A percentile compares a stretch with the other conserved stretches of the same genome.
These are phyloP conservation scores for Aphaenogaster ashmeadi DNA, from an alignment of 1,140 invertebrate species.

Conservation along the genomic window DNA sequence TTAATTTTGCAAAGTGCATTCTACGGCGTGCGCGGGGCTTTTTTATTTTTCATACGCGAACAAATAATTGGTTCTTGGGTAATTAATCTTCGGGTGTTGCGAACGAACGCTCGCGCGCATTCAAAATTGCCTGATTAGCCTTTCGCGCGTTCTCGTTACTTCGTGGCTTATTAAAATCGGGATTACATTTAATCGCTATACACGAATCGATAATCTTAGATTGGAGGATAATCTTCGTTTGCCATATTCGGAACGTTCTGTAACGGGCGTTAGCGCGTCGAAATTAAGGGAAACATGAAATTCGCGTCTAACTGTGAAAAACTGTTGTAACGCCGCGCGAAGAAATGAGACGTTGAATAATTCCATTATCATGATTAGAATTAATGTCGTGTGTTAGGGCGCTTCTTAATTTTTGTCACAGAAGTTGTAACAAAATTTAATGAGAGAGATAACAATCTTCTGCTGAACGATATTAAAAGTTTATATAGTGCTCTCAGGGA, in stretches of 20 bases:
- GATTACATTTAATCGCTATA: constrained; percentile 40
- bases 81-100: constrained; percentile 54
- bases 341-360: not conserved
- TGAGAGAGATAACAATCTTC: constrained; percentile 51
- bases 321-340: not conserved
- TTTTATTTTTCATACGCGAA: constrained; percentile 54
- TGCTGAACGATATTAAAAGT: constrained; percentile 55
- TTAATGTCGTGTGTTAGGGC: not conserved
- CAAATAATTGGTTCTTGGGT: constrained; percentile 59
- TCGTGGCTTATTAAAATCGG: constrained; percentile 42
- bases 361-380: constrained; percentile 19
- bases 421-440: constrained; percentile 44
- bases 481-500: constrained; percentile 45
- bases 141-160: constrained; percentile 32
- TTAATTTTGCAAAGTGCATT: constrained; percentile 58
- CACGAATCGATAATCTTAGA: constrained; percentile 50
- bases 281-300: not conserved
- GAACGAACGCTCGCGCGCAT: not conserved
- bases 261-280: not conserved
- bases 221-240: constrained; percentile 20
- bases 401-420: constrained; percentile 49
- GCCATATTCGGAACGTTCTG: not conserved
- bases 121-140: constrained; percentile 40
- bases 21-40: not conserved
- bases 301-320: not conserved